Percentiles rank a stretch among this genome's conserved stretches.
phyloP scores from a whole-genome alignment of 2,113 vertebrate species.

The Cavia aperea region DNA sequence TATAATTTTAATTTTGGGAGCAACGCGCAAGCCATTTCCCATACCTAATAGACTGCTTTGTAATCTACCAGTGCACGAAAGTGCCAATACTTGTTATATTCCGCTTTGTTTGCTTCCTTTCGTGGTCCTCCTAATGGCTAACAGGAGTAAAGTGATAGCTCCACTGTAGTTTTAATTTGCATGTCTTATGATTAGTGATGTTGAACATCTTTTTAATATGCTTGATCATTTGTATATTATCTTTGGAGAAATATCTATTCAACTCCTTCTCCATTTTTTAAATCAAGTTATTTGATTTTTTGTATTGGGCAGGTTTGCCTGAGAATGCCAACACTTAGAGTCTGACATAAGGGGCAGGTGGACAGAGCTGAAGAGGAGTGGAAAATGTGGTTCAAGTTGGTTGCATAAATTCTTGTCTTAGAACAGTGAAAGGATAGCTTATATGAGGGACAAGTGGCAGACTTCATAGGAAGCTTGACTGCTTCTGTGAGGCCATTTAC shows the following conservation, averaged over 20 bases:
- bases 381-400: background rate
- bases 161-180: background rate
- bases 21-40: background rate
- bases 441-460: background rate
- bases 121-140: background rate
- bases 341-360: background rate
- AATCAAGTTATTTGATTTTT: background rate
- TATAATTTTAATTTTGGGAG: background rate
- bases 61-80: background rate
- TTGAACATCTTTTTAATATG: background rate
- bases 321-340: background rate
- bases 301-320: background rate
- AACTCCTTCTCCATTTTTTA: background rate
- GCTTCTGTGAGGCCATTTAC: background rate
- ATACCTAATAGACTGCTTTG: background rate
- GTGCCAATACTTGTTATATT: background rate
- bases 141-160: background rate
- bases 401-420: background rate
- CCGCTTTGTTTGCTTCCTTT: background rate
- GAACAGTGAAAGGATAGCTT: background rate
- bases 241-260: background rate
- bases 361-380: background rate
- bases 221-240: background rate
- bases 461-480: background rate
- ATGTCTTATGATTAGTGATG: background rate